These are phyloP conservation scores for Rhea pennata DNA, from an alignment of 2,113 vertebrate genomes.

Conservation along the genomic window DNA sequence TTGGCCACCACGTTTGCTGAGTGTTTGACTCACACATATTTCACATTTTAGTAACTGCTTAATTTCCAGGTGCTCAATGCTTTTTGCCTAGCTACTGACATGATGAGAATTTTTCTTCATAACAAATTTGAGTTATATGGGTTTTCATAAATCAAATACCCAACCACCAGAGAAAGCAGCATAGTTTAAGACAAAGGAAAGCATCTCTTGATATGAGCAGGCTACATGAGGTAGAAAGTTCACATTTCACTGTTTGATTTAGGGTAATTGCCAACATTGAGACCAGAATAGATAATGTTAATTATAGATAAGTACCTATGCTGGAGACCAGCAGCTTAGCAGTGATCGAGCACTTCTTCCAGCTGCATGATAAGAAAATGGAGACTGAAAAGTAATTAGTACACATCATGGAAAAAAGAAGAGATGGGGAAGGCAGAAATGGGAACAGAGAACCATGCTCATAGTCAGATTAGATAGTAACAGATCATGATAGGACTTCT, in stretches of 20 bases:
- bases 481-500: not conserved
- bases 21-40: not conserved
- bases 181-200: not conserved
- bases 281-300: not conserved
- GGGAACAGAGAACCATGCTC: not conserved
- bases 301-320: not conserved
- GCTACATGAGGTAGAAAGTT: not conserved
- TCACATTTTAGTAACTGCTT: not conserved
- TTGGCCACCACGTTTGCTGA: not conserved
- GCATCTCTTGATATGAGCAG: not conserved
- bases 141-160: not conserved
- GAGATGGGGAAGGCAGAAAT: not conserved
- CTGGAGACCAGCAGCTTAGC: not conserved
- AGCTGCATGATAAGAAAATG: no score
- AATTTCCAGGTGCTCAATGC: not conserved
- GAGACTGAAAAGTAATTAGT: no score
- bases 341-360: not conserved
- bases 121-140: not conserved
- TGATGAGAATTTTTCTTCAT: not conserved
- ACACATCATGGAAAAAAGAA: no score
- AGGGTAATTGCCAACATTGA: not conserved
- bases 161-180: not conserved
- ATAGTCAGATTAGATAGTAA: not conserved
- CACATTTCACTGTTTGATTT: not conserved
- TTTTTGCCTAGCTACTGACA: not conserved